Evolutionary conservation across 2,797 vertebrate species (phyloP).

Genomic region (Brachyalestes nurse): DNA sequence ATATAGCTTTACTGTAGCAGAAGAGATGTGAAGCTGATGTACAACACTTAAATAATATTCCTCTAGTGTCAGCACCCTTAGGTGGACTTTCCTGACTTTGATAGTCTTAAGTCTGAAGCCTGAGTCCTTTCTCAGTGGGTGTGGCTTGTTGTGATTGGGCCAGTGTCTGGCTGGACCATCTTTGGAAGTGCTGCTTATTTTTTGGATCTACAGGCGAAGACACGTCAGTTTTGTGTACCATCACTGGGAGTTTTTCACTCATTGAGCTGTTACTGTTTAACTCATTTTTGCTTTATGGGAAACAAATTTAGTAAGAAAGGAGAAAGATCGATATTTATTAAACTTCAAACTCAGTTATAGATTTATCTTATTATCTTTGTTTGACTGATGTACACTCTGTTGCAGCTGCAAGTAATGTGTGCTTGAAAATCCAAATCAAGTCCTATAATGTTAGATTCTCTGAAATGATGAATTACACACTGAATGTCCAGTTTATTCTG

Average conservation of each 20-base stretch:
- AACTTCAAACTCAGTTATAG: no score
- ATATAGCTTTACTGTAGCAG: background rate
- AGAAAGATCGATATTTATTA: background rate
- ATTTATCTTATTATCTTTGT: no score
- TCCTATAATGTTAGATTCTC: no score
- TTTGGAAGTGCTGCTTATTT: background rate
- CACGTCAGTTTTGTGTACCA: constrained; percentile 13
- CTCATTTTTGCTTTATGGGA: background rate
- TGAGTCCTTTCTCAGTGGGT: constrained; percentile 7
- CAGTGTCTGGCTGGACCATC: background rate
- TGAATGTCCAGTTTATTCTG: no score
- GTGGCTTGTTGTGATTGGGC: constrained; percentile 19
- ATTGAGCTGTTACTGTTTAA: background rate
- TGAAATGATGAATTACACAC: no score
- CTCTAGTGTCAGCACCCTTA: background rate
- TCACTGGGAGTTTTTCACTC: background rate
- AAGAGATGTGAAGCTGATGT: constrained; percentile 10
- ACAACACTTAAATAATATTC: background rate
- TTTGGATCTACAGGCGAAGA: background rate
- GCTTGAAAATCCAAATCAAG: no score
- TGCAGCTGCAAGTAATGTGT: no score
- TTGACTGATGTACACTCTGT: no score
- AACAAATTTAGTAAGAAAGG: constrained; percentile 15
- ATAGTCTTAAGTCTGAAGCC: constrained; percentile 6
- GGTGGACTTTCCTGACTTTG: background rate